Percentiles rank a stretch among this genome's conserved stretches.
Evolutionary conservation across 2,113 vertebrate genomes (phyloP).

Genomic region (Pontoporia blainvillei): DNA sequence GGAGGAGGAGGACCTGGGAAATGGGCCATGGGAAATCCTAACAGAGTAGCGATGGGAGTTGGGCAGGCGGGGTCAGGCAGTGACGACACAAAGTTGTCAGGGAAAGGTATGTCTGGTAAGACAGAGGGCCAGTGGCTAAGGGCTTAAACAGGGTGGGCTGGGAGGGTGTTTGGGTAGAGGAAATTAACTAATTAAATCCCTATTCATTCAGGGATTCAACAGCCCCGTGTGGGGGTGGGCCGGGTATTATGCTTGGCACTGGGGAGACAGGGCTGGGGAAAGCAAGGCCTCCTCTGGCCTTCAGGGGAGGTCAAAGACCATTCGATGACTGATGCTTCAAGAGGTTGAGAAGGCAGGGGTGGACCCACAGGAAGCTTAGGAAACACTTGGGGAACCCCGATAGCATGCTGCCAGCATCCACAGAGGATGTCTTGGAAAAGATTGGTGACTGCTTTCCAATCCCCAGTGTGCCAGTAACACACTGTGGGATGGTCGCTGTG

Average conservation of each 20-base stretch:
- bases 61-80: not conserved
- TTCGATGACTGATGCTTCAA: not conserved
- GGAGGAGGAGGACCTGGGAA: conserved; percentile 25
- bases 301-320: not conserved
- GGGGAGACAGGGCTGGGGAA: not conserved
- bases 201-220: not conserved
- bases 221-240: not conserved
- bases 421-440: not conserved
- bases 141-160: not conserved
- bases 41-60: not conserved
- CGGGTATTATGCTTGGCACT: not conserved
- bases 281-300: not conserved
- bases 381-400: not conserved
- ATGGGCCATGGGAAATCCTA: conserved; percentile 50
- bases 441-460: not conserved
- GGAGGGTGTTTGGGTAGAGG: not conserved
- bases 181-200: conserved; percentile 7
- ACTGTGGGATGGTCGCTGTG: not conserved
- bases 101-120: not conserved
- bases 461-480: not conserved
- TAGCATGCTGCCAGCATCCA: fast-evolving
- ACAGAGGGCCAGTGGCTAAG: not conserved
- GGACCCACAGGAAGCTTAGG: not conserved
- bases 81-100: not conserved
- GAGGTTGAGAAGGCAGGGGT: not conserved